Percentiles rank a stretch among this genome's conserved stretches.
Evolutionary conservation across 2,888 invertebrate genomes (phyloP).

Genomic region (Pseudanteris insignis): DNA sequence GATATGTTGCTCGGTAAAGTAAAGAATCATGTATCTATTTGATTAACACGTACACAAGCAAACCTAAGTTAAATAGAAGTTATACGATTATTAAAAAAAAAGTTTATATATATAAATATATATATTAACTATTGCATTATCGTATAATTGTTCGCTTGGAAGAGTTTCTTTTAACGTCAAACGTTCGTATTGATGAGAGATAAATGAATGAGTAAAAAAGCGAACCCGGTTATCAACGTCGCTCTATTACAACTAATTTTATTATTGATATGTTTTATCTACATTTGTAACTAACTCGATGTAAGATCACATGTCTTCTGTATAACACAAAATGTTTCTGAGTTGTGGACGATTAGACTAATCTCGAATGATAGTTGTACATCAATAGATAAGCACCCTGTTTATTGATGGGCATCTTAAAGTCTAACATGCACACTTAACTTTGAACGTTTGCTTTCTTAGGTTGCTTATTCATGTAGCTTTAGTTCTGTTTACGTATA

Average conservation of each 20-base stretch:
- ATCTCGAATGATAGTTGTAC: no score
- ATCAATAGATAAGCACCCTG: no score
- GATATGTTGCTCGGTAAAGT: constrained; percentile 50
- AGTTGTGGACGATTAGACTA: background rate
- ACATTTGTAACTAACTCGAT: constrained; percentile 58
- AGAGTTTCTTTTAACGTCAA: constrained; percentile 60
- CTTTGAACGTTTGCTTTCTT: background rate
- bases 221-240: constrained; percentile 53
- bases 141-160: constrained; percentile 66
- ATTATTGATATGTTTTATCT: constrained; percentile 59
- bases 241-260: constrained; percentile 60
- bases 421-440: no score
- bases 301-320: constrained; percentile 58
- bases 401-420: no score
- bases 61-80: constrained; percentile 65
- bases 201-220: constrained; percentile 7
- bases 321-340: constrained; percentile 51
- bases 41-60: constrained; percentile 63
- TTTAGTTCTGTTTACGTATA: no score
- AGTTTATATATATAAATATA: constrained; percentile 54
- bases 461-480: no score
- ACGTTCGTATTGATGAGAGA: constrained; percentile 36
- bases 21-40: constrained; percentile 62
- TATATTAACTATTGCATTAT: constrained; percentile 63
- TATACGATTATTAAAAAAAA: no score